Conservation (phyloP, 2,113 vertebrate genomes). For the Haliaeetus leucogaster region DNA sequence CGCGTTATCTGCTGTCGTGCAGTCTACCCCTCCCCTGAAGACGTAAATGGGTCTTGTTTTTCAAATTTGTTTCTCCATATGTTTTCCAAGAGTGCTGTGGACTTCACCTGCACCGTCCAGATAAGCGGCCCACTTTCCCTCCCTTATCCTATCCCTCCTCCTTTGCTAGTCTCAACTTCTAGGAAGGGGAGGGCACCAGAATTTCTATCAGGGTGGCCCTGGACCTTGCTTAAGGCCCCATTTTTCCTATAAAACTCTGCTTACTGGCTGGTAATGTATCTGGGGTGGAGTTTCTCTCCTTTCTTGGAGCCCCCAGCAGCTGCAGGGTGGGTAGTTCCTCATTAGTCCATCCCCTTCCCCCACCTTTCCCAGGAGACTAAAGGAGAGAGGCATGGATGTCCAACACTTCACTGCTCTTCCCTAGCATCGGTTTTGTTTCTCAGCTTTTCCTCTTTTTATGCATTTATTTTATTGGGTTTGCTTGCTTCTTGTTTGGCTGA, state of each 20-base stretch:
- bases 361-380: neutral
- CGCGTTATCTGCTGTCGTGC: slow-evolving; percentile 11
- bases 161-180: neutral
- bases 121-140: slow-evolving; percentile 18
- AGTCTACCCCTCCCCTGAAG: neutral
- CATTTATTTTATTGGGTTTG: neutral
- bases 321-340: neutral
- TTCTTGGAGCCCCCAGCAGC: neutral
- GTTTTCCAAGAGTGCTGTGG: neutral
- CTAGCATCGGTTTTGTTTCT: neutral
- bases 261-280: neutral
- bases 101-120: slow-evolving; percentile 8
- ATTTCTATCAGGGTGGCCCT: neutral
- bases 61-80: neutral
- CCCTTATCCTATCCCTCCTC: neutral
- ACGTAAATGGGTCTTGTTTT: slow-evolving; percentile 42
- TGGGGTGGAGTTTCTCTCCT: neutral
- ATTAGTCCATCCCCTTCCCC: neutral
- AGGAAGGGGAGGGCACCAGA: neutral
- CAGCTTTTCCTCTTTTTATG: neutral
- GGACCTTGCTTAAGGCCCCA: neutral
- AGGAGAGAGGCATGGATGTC: neutral
- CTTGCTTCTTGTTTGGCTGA: neutral
- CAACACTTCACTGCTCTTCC: neutral
- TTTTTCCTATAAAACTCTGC: neutral